Evolutionary conservation across 2,797 vertebrate species (phyloP).

Genomic region (Hydrophis major): DNA sequence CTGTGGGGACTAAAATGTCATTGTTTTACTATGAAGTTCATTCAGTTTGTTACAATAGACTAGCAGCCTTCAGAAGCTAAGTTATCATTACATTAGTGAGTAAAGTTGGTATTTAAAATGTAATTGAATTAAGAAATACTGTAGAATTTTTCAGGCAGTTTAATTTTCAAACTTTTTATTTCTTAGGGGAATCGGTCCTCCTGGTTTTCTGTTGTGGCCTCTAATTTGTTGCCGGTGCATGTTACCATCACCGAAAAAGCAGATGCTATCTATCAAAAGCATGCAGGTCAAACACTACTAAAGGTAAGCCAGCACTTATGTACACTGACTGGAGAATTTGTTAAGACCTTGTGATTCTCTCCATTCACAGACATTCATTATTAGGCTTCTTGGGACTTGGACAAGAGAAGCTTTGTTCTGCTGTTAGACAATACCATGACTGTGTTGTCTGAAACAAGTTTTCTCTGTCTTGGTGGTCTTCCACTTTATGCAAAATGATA

Average conservation of each 20-base stretch:
- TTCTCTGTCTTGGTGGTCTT: slow-evolving; percentile 18
- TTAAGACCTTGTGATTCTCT: background rate
- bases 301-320: slow-evolving; percentile 72
- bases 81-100: background rate
- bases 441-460: background rate
- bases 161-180: slow-evolving; percentile 19
- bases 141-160: background rate
- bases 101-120: background rate
- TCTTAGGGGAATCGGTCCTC: slow-evolving; percentile 79
- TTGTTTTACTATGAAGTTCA: background rate
- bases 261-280: slow-evolving; percentile 80
- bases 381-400: background rate
- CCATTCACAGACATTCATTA: background rate
- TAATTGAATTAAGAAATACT: background rate
- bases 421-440: background rate
- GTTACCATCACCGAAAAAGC: slow-evolving; percentile 80
- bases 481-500: background rate
- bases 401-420: background rate
- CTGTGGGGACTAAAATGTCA: background rate
- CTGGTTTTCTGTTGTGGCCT: slow-evolving; percentile 89
- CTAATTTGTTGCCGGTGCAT: slow-evolving; percentile 81
- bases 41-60: background rate
- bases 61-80: background rate
- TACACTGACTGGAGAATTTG: background rate
- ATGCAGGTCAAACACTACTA: slow-evolving; percentile 76